Conservation (phyloP, 2,888 invertebrate species). For the Rhimphoctona megacephalus region DNA sequence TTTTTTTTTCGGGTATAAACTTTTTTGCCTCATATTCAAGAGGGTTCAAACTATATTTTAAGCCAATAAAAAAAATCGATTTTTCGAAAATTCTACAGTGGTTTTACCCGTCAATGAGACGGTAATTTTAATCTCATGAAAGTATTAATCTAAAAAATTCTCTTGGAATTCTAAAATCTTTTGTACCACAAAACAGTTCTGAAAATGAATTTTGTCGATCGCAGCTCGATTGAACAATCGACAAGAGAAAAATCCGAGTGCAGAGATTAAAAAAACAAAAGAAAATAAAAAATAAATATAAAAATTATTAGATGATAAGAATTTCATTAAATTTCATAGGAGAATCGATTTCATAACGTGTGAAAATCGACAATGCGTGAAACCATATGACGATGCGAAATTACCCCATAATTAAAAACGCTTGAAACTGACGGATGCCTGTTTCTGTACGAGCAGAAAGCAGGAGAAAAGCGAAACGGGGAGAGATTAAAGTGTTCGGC, state of each 20-base stretch:
- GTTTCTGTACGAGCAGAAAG: not conserved
- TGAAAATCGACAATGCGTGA: not conserved
- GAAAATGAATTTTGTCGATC: too few relatives aligned
- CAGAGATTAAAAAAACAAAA: too few relatives aligned
- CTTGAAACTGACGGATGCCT: not conserved
- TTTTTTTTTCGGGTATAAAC: too few relatives aligned
- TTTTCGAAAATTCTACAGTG: too few relatives aligned
- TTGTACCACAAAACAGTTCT: not conserved
- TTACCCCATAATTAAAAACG: not conserved
- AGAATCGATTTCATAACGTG: not conserved
- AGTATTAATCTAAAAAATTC: not conserved
- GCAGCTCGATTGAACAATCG: not conserved
- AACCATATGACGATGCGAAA: conserved; percentile 7
- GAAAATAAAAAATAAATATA: too few relatives aligned
- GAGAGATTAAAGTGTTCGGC: conserved; percentile 7
- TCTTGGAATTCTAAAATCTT: not conserved
- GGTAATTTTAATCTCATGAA: not conserved
- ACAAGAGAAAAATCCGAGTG: too few relatives aligned
- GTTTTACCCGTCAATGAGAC: not conserved
- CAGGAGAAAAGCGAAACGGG: not conserved
- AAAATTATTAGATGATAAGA: not conserved
- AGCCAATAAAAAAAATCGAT: too few relatives aligned
- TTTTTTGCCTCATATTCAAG: too few relatives aligned
- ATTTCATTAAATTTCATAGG: not conserved
- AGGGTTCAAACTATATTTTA: too few relatives aligned